Evolutionary conservation across 1,140 invertebrate genomes (phyloP).

Genomic region (Meteorus sp.): DNA sequence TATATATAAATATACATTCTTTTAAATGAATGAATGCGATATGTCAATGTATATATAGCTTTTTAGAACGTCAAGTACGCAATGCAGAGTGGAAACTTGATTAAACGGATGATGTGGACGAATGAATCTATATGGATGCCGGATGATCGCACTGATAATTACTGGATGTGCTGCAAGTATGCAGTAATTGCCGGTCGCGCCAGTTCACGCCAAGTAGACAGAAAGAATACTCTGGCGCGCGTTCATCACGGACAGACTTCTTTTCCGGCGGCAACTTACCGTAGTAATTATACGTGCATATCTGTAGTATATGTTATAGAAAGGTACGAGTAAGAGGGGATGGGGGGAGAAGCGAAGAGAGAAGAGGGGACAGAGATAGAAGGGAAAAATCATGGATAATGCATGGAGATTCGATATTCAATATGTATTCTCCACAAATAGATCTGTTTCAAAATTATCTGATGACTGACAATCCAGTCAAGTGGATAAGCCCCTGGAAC

Average conservation of each 20-base stretch:
- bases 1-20: too few relatives aligned
- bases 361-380: too few relatives aligned
- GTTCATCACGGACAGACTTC: slow-evolving; percentile 1
- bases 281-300: slow-evolving; percentile 5
- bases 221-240: slow-evolving; percentile 24
- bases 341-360: not conserved
- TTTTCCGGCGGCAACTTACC: slow-evolving; percentile 12
- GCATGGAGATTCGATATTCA: too few relatives aligned
- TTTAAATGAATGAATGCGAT: too few relatives aligned
- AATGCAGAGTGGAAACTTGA: not conserved
- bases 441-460: too few relatives aligned
- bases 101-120: slow-evolving; percentile 3
- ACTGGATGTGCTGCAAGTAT: slow-evolving; percentile 39
- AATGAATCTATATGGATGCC: slow-evolving; percentile 18
- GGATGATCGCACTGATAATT: slow-evolving; percentile 43
- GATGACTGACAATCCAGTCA: too few relatives aligned
- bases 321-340: not conserved
- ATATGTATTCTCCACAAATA: too few relatives aligned
- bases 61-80: not conserved
- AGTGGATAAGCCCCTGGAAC: too few relatives aligned
- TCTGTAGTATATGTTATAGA: not conserved
- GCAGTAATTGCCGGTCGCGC: slow-evolving; percentile 42
- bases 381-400: too few relatives aligned
- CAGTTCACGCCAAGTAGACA: slow-evolving; percentile 37
- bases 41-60: not conserved